Evolutionary conservation across 1,140 invertebrate species (phyloP).

Genomic region (Melanaphis sacchari): DNA sequence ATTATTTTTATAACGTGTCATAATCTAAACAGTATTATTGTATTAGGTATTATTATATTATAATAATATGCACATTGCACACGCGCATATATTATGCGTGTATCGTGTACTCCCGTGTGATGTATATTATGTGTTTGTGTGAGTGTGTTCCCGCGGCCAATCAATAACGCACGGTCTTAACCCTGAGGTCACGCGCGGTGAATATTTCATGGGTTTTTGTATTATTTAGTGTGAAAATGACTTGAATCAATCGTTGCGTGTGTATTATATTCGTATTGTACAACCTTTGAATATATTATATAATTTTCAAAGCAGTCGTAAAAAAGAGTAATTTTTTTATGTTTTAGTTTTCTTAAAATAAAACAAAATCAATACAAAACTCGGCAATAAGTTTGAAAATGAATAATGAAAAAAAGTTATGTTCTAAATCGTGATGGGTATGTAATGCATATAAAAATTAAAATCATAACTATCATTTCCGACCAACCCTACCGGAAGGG

Average conservation of each 20-base stretch:
- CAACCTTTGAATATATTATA: background rate
- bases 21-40: background rate
- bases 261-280: background rate
- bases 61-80: background rate
- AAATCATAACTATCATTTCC: slow-evolving; percentile 31
- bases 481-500: slow-evolving; percentile 9
- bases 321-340: background rate
- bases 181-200: slow-evolving; percentile 44
- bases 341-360: background rate
- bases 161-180: slow-evolving; percentile 46
- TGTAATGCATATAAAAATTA: background rate
- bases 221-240: slow-evolving; percentile 44
- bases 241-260: slow-evolving; percentile 42
- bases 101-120: background rate
- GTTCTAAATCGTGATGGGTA: background rate
- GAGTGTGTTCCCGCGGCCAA: slow-evolving; percentile 11
- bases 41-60: background rate
- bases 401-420: background rate
- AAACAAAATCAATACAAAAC: background rate
- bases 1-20: background rate
- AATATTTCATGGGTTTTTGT: slow-evolving; percentile 45
- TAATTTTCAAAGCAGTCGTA: background rate
- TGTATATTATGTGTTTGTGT: background rate
- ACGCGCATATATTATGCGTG: too few relatives aligned
- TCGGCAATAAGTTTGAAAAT: background rate